Conservation (phyloP, 2,888 invertebrate genomes). For the Harmothoe impar region DNA sequence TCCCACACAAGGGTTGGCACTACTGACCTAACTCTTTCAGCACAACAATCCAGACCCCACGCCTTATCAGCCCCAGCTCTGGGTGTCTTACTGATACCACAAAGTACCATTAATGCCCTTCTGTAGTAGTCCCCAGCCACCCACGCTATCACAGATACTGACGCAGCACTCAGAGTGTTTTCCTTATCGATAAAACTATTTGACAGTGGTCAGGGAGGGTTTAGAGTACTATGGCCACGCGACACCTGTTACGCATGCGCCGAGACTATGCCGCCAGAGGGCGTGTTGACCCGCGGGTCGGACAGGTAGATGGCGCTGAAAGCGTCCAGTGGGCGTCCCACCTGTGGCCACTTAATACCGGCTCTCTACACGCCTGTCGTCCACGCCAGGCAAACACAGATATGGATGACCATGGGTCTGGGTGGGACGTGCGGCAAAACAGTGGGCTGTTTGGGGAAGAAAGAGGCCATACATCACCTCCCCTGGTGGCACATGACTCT, state of each 20-base stretch:
- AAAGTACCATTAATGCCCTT: no score
- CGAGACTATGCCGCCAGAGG: background rate
- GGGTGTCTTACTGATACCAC: no score
- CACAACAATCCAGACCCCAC: no score
- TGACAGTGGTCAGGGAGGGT: background rate
- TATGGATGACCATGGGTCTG: constrained; percentile 14
- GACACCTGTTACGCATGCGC: constrained; percentile 56
- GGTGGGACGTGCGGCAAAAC: background rate
- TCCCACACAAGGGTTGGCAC: background rate
- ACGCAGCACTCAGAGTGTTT: no score
- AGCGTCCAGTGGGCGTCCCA: background rate
- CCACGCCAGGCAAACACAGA: background rate
- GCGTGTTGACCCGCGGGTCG: constrained; percentile 46
- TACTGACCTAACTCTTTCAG: background rate
- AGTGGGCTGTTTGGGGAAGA: background rate
- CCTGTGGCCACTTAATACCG: constrained; percentile 47
- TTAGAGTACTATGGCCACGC: constrained; percentile 33
- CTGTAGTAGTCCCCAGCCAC: no score
- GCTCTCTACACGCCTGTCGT: background rate
- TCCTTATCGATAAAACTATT: no score
- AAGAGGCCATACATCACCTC: background rate
- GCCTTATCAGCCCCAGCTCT: no score
- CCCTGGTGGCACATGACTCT: background rate
- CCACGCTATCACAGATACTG: no score
- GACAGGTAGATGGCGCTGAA: constrained; percentile 39